phyloP scores from a whole-genome alignment of 64 coral and sea anemone genomes.

The Astreopora myriophthalma region DNA sequence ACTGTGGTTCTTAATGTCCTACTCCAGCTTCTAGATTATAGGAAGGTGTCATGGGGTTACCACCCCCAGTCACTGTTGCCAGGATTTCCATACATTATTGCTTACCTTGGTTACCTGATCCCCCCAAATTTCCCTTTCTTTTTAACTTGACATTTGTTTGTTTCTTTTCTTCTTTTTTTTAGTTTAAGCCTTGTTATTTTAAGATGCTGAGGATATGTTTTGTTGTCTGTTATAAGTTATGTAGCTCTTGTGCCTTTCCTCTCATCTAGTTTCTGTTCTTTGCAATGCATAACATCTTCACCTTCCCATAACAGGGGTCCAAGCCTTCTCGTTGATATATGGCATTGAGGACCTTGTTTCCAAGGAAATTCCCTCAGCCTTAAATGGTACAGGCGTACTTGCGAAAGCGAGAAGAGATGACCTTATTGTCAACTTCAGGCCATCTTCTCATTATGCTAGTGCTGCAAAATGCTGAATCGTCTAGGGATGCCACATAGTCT shows the following conservation, averaged over 20 bases:
- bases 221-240: neutral
- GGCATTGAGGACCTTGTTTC: neutral
- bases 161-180: neutral
- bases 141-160: neutral
- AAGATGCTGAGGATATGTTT: too few species aligned
- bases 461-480: too few species aligned
- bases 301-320: neutral
- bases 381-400: neutral
- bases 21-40: too few species aligned
- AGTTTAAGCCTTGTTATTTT: neutral
- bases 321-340: neutral
- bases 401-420: neutral
- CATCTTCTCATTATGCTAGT: neutral
- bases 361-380: neutral
- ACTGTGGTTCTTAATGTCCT: too few species aligned
- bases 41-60: neutral
- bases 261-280: neutral
- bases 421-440: neutral
- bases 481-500: too few species aligned
- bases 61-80: neutral
- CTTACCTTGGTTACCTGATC: neutral
- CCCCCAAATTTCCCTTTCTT: neutral
- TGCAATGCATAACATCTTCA: neutral
- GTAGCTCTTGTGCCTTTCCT: neutral
- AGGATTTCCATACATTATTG: neutral